Evolutionary conservation across 30 jellyfish, hydroid and myxozoan species (phyloP), one percentile per base, ranked within the genome.

Genomic region (Nemopilema nomurai): DNA sequence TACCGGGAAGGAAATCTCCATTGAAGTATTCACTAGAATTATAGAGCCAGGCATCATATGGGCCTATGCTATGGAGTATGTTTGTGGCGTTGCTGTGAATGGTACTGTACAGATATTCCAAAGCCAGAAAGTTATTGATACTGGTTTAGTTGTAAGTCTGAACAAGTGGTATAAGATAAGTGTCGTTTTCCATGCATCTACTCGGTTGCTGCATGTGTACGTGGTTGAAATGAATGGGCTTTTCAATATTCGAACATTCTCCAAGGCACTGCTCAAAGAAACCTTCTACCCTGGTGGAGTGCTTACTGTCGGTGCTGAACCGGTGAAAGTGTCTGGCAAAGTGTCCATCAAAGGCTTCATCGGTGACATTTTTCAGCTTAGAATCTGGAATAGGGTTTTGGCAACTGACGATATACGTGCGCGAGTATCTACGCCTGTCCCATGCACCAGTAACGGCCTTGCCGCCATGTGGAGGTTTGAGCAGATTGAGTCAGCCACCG

Each of bases 391-490:
- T 64, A 85, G 64, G 49, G 62, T 78, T 0, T 70, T 85, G 53
- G n/a, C 93, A 21, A 33, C 81, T 27, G 71, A 85, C 51, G 88
- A 74, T 8, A 51, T 76, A 66, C 87, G 93, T 29, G 50, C 80
- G 25, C 22, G 29, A 30, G 88, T 85, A 29, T 66, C 83, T 6
- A 33, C 72, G 75, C 28, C 50, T 33, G 62, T 67, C 7, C 70
- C 93, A 0, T 85, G 93, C 69, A n/a, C 76, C 62, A 28, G 82
- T 49, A 75, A 74, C 22, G 77, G 33, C 49, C 83, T 85, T 20
- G 88, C 88, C 18, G 53, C 28, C 52, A 85, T 85, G 93, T 85
- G 93, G 93, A 74, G 33, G 32, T 85, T 85, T 28, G 93, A 85
- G 22, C 93, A 76, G 70, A 69, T 85, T 21, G 51, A 33, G 28